Evolutionary conservation across 2,113 vertebrate species (phyloP).

Genomic region (Seriola rivoliana): DNA sequence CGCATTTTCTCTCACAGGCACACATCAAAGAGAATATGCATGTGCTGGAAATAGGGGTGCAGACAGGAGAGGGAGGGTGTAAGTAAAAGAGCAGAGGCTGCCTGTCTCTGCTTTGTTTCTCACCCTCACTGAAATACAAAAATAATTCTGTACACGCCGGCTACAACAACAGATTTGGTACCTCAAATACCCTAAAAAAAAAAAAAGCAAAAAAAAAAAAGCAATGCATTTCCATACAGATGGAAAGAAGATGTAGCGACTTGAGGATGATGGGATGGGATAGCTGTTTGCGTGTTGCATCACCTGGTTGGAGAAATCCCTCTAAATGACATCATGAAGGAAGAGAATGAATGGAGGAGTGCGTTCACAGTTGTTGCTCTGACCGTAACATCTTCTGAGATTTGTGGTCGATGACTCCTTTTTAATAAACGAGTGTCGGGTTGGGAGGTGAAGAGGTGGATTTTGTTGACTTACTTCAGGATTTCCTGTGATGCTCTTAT

Average conservation of each 20-base stretch:
- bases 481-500: slow-evolving; percentile 19
- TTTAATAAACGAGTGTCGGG: neutral
- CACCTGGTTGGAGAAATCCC: slow-evolving; percentile 2
- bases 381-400: slow-evolving; percentile 6
- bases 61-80: slow-evolving; percentile 42
- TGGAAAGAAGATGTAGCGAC: slow-evolving; percentile 8
- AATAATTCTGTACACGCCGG: slow-evolving; percentile 52
- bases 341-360: slow-evolving; percentile 14
- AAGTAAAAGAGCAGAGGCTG: slow-evolving; percentile 39
- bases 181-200: slow-evolving; percentile 19
- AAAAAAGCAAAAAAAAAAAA: neutral
- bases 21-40: slow-evolving; percentile 59
- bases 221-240: slow-evolving; percentile 15
- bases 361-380: slow-evolving; percentile 26
- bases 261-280: slow-evolving; percentile 30
- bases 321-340: neutral
- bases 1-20: neutral
- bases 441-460: slow-evolving; percentile 3
- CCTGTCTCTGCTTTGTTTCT: slow-evolving; percentile 42
- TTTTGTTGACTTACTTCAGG: slow-evolving; percentile 13
- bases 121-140: slow-evolving; percentile 50
- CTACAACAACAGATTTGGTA: slow-evolving; percentile 26
- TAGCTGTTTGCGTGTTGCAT: neutral
- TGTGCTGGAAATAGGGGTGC: slow-evolving; percentile 55
- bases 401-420: neutral